These are phyloP conservation scores for Nymphicus hollandicus DNA, from an alignment of 2,113 vertebrate genomes.

Conservation along the genomic window DNA sequence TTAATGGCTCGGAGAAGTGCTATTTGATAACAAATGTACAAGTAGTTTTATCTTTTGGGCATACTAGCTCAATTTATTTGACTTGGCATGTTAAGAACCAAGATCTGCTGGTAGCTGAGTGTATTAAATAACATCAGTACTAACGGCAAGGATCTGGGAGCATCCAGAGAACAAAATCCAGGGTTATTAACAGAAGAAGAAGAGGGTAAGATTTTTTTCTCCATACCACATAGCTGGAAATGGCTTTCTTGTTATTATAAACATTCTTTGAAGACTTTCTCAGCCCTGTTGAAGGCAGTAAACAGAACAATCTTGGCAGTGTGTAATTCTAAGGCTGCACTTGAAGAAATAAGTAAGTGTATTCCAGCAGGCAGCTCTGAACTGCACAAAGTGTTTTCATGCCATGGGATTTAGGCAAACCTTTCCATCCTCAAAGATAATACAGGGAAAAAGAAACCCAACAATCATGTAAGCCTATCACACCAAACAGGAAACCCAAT, in stretches of 20 bases:
- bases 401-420: background rate
- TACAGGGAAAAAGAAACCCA: background rate
- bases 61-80: background rate
- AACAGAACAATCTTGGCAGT: background rate
- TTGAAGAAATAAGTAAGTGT: background rate
- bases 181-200: background rate
- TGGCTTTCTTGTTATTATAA: background rate
- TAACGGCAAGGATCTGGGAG: background rate
- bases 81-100: background rate
- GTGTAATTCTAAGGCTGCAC: background rate
- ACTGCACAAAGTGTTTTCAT: background rate
- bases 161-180: background rate
- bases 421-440: background rate
- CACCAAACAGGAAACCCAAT: background rate
- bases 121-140: background rate
- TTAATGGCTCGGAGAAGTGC: slow-evolving; percentile 1
- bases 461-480: background rate
- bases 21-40: slow-evolving; percentile 4
- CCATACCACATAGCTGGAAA: background rate
- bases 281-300: background rate
- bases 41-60: background rate
- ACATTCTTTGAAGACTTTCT: background rate
- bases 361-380: background rate
- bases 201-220: background rate
- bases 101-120: background rate